Evolutionary conservation across 1,140 invertebrate genomes (phyloP).

Genomic region (Bilobella aurantiaca): DNA sequence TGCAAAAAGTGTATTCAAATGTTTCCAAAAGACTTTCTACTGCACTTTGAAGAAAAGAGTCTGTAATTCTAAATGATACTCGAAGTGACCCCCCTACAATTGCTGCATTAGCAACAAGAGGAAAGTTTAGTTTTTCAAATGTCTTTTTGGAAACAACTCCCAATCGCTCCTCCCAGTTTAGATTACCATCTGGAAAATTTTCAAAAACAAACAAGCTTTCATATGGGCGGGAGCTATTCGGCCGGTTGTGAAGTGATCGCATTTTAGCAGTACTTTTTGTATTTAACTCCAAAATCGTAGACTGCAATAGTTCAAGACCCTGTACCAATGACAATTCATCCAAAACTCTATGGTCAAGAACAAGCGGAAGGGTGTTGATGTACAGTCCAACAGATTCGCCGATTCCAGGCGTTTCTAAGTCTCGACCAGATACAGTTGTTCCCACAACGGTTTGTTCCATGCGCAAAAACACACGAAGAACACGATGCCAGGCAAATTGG

Average conservation of each 20-base stretch:
- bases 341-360: not conserved
- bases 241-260: not conserved
- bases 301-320: not conserved
- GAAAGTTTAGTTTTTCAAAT: too few species aligned
- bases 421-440: conserved; percentile 5
- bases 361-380: conserved; percentile 7
- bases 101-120: too few species aligned
- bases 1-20: too few species aligned
- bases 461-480: not conserved
- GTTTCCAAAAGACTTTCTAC: too few species aligned
- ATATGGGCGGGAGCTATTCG: not conserved
- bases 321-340: not conserved
- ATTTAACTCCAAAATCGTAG: not conserved
- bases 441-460: conserved; percentile 1
- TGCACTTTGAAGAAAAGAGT: too few species aligned
- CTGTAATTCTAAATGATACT: too few species aligned
- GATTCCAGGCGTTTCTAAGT: not conserved
- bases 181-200: not conserved
- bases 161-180: not conserved
- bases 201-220: conserved; percentile 5
- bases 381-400: not conserved
- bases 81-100: too few species aligned
- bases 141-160: too few species aligned
- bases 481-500: conserved; percentile 9
- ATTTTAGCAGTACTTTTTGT: not conserved